Conservation (phyloP, 2,113 vertebrate genomes). For the Dasyurus viverrinus region DNA sequence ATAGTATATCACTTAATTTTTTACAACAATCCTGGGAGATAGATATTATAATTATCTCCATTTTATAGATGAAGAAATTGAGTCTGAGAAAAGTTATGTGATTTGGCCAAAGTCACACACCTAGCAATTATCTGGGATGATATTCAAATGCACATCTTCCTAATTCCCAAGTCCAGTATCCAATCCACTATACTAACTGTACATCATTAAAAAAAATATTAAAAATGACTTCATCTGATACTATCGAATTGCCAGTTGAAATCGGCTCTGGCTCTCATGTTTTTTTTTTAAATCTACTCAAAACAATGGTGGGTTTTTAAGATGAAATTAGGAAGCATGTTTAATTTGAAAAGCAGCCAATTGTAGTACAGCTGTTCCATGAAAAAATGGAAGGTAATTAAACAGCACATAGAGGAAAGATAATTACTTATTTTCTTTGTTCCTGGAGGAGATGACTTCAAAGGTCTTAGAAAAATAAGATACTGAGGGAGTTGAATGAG, state of each 20-base stretch:
- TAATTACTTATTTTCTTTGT: slow-evolving; percentile 78
- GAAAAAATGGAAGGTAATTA: slow-evolving; percentile 74
- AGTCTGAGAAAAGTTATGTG: background rate
- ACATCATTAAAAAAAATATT: background rate
- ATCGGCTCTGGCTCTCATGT: background rate
- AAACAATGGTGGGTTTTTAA: background rate
- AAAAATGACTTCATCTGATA: background rate
- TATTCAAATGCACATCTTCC: background rate
- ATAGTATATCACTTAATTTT: background rate
- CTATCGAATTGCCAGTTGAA: background rate
- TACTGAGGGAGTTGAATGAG: slow-evolving; percentile 62
- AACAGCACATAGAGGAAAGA: slow-evolving; percentile 73
- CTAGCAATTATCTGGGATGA: background rate
- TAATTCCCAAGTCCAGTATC: background rate
- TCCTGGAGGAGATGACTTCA: slow-evolving; percentile 74
- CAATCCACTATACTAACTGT: background rate
- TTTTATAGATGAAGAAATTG: background rate
- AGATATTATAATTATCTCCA: background rate
- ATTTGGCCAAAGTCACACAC: background rate
- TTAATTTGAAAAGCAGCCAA: slow-evolving; percentile 67
- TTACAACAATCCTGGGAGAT: background rate
- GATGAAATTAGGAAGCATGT: slow-evolving; percentile 52
- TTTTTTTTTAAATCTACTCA: background rate
- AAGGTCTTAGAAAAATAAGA: slow-evolving; percentile 59
- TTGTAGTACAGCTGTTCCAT: slow-evolving; percentile 72